A percentile compares a stretch with the other conserved stretches of the same genome.
phyloP scores from a whole-genome alignment of 2,888 invertebrate genomes.

The Azorinus chamasolen region DNA sequence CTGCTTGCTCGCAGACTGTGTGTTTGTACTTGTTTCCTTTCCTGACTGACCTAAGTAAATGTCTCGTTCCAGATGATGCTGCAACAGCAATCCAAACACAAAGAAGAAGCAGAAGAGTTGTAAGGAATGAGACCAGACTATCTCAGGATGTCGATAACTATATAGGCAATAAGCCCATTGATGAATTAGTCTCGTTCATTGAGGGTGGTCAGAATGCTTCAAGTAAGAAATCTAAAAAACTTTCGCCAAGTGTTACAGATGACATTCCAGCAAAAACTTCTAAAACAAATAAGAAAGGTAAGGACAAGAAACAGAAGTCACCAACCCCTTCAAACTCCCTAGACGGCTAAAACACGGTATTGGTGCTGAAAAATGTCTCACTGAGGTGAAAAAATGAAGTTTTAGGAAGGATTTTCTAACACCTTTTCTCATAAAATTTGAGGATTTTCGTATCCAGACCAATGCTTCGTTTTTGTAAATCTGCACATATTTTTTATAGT shows the following conservation, averaged over 20 bases:
- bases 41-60: too few relatives aligned
- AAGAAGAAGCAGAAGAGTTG: conserved; percentile 59
- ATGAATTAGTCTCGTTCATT: conserved; percentile 75
- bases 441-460: too few relatives aligned
- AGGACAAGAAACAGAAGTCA: conserved; percentile 72
- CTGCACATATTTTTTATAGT: too few relatives aligned
- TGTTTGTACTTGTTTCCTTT: too few relatives aligned
- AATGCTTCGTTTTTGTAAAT: too few relatives aligned
- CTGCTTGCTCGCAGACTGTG: too few relatives aligned
- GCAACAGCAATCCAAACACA: conserved; percentile 6
- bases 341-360: too few relatives aligned
- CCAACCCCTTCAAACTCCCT: conserved; percentile 38
- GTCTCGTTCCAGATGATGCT: conserved; percentile 25
- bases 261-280: conserved; percentile 64
- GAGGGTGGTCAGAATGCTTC: conserved; percentile 72
- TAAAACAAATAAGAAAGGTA: conserved; percentile 69
- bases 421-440: too few relatives aligned
- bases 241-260: conserved; percentile 45
- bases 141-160: conserved; percentile 74
- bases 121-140: conserved; percentile 50
- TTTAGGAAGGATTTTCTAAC: too few relatives aligned
- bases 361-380: too few relatives aligned
- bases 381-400: too few relatives aligned
- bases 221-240: conserved; percentile 64
- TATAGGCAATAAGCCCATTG: conserved; percentile 70